Conservation (phyloP, 1,140 invertebrate genomes). For the Steinernema khuongi region DNA sequence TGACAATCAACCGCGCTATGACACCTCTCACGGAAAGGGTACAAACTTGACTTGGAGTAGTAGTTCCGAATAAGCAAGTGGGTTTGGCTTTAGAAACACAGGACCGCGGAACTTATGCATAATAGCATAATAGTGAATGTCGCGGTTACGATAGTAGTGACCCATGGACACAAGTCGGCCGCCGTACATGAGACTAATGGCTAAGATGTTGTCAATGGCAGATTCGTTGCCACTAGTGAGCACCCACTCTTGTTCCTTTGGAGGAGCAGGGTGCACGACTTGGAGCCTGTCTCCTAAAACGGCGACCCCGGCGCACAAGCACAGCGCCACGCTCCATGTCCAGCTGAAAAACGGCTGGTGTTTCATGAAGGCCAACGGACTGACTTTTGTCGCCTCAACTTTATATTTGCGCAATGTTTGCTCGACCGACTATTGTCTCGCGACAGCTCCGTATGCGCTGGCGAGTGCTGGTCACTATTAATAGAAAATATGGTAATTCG, state of each 20-base stretch:
- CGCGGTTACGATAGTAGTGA: constrained; percentile 33
- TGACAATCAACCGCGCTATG: constrained; percentile 20
- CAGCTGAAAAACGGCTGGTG: neutral
- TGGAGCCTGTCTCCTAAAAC: constrained; percentile 24
- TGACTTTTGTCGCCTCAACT: neutral
- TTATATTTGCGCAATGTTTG: constrained; percentile 12
- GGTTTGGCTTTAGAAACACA: constrained; percentile 55
- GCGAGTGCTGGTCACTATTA: neutral
- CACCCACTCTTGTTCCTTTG: constrained; percentile 54
- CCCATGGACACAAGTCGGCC: constrained; percentile 57
- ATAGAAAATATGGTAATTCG: constrained; percentile 5
- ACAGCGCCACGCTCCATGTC: neutral
- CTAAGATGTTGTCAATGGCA: constrained; percentile 48
- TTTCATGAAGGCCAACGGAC: neutral
- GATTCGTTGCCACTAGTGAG: constrained; percentile 45
- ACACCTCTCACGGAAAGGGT: neutral
- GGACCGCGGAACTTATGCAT: constrained; percentile 55
- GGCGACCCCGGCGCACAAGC: neutral
- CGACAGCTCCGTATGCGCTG: constrained; percentile 8
- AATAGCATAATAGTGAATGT: constrained; percentile 50
- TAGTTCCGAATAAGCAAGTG: constrained; percentile 49
- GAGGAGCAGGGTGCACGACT: constrained; percentile 48
- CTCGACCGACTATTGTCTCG: neutral
- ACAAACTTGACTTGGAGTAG: constrained; percentile 38
- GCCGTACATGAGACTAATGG: constrained; percentile 45